Percentiles rank a stretch among this genome's conserved stretches.
Conservation (phyloP, 2,888 invertebrate genomes). For the Thelaira solivaga region DNA sequence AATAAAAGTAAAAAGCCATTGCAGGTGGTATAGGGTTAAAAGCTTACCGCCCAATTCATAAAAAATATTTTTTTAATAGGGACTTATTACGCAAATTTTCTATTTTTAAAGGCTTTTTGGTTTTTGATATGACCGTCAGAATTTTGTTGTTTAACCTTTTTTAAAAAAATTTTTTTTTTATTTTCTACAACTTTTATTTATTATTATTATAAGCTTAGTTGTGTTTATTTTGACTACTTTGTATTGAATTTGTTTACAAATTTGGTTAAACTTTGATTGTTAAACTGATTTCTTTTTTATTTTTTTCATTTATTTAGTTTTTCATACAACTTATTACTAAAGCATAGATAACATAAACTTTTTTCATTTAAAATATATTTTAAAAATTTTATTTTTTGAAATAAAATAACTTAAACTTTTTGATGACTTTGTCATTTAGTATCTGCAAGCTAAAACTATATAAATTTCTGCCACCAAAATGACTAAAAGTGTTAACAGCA, state of each 20-base stretch:
- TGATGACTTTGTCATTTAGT: constrained; percentile 56
- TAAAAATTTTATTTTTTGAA: constrained; percentile 28
- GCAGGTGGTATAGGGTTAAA: too few relatives aligned
- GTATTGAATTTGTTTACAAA: constrained; percentile 30
- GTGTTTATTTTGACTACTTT: background rate
- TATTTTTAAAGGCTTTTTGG: too few relatives aligned
- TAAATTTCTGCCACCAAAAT: constrained; percentile 17
- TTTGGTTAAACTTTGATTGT: constrained; percentile 43
- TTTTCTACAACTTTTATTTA: too few relatives aligned
- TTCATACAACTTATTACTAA: background rate
- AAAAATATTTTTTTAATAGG: too few relatives aligned
- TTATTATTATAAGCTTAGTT: background rate
- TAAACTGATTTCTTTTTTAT: constrained; percentile 10
- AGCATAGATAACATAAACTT: constrained; percentile 29
- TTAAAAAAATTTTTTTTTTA: too few relatives aligned
- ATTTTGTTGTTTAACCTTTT: too few relatives aligned
- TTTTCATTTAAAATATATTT: background rate
- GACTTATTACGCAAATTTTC: too few relatives aligned
- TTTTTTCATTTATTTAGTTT: background rate
- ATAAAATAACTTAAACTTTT: constrained; percentile 54
- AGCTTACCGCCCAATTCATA: too few relatives aligned
- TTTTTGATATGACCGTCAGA: too few relatives aligned
- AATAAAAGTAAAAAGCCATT: too few relatives aligned
- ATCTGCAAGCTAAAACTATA: background rate
- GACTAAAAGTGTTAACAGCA: constrained; percentile 38